Percentiles rank a stretch among this genome's conserved stretches.
Evolutionary conservation across 2,113 vertebrate species (phyloP).

Genomic region (Thunnus thynnus): DNA sequence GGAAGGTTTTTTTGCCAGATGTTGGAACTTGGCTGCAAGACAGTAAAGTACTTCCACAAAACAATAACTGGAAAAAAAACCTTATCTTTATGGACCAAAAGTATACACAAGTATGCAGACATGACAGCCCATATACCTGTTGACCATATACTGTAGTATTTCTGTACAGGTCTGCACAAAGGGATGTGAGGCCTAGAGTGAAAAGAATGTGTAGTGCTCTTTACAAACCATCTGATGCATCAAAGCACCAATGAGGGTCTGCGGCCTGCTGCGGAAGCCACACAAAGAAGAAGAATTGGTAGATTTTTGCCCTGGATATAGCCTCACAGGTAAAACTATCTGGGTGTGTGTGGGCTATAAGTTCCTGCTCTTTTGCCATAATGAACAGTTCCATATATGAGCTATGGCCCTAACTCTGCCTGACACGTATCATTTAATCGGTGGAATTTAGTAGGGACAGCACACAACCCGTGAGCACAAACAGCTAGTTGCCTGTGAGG

Average conservation of each 20-base stretch:
- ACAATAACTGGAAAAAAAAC: too few relatives aligned
- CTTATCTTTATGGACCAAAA: too few relatives aligned
- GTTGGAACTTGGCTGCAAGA: too few relatives aligned
- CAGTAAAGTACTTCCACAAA: too few relatives aligned
- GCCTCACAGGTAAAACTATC: background rate
- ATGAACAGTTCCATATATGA: fast-evolving
- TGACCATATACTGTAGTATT: too few relatives aligned
- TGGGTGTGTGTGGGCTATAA: fast-evolving
- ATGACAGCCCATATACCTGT: too few relatives aligned
- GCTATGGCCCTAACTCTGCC: fast-evolving
- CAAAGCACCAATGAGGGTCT: background rate
- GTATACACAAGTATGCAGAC: too few relatives aligned
- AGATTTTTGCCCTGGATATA: fast-evolving
- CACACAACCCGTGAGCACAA: too few relatives aligned
- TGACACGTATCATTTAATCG: background rate
- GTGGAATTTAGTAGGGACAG: fast-evolving
- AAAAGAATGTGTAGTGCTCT: slow-evolving; percentile 10
- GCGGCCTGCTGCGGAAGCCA: fast-evolving
- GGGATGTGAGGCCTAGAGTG: background rate
- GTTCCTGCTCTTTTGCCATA: background rate
- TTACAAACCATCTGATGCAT: background rate
- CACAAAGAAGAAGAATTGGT: slow-evolving; percentile 18
- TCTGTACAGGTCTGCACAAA: too few relatives aligned
- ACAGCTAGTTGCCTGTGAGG: slow-evolving; percentile 6
- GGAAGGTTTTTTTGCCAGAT: too few relatives aligned